A percentile compares a stretch with the other conserved stretches of the same genome.
These are phyloP conservation scores for Tetragnatha montana DNA, from an alignment of 2,888 invertebrate species.

Conservation along the genomic window DNA sequence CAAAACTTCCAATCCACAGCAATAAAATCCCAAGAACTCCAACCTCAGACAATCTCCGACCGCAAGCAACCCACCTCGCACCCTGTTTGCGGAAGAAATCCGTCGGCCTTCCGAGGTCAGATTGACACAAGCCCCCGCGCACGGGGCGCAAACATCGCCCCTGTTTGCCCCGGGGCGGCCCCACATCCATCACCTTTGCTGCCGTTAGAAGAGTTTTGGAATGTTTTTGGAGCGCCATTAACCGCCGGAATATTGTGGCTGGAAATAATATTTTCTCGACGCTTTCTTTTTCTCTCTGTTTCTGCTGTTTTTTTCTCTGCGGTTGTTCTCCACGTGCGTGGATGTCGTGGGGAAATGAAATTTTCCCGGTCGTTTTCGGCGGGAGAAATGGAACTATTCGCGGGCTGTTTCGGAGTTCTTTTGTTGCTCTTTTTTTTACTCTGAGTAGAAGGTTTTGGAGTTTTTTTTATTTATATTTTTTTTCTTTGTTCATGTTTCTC, in stretches of 20 bases:
- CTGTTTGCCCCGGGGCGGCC: conserved; percentile 27
- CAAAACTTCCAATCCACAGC: too few species aligned
- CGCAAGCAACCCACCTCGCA: background rate
- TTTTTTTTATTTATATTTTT: background rate
- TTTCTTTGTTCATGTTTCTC: background rate
- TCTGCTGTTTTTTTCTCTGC: background rate
- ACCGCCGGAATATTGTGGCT: conserved; percentile 34
- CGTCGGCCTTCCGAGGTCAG: conserved; percentile 32
- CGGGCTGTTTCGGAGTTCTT: background rate
- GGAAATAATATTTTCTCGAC: conserved; percentile 19
- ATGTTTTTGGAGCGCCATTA: conserved; percentile 29
- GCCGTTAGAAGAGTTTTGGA: conserved; percentile 9
- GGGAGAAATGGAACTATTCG: background rate
- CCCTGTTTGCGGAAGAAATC: conserved; percentile 44
- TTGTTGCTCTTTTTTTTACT: too few species aligned
- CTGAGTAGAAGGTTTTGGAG: background rate
- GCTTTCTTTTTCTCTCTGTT: conserved; percentile 7
- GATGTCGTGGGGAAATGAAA: conserved; percentile 27
- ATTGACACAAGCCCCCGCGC: conserved; percentile 20
- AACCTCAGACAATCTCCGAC: too few species aligned
- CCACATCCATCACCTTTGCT: conserved; percentile 40
- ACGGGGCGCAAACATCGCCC: conserved; percentile 36
- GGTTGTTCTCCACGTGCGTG: too few species aligned
- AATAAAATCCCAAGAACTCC: background rate
- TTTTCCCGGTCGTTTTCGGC: conserved; percentile 11